Conservation (phyloP, 2,888 invertebrate species). For the Dicyrtomina minuta region DNA sequence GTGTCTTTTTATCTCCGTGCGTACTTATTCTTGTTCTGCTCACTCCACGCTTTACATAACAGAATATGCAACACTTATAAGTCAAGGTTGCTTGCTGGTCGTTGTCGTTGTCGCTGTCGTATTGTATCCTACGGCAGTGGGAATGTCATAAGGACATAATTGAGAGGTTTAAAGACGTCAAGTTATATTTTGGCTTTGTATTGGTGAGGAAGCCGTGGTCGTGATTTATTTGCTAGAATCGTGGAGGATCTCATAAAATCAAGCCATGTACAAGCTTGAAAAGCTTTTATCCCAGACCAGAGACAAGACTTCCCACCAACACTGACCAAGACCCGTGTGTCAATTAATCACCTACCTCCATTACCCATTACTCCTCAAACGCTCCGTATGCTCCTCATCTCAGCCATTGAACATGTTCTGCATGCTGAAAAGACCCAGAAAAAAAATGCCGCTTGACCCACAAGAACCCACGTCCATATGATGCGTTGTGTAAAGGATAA, state of each 20-base stretch:
- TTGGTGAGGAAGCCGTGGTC: slow-evolving; percentile 14
- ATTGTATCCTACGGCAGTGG: too few species aligned
- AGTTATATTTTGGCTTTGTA: slow-evolving; percentile 23
- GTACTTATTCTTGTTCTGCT: too few species aligned
- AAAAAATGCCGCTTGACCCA: neutral
- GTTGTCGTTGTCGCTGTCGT: too few species aligned
- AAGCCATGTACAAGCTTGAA: slow-evolving; percentile 26
- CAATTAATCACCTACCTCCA: slow-evolving; percentile 31
- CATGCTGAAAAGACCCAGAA: slow-evolving; percentile 8
- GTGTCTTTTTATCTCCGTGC: too few species aligned
- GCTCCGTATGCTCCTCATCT: too few species aligned
- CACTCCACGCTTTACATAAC: too few species aligned
- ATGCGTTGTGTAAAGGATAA: too few species aligned
- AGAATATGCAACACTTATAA: too few species aligned
- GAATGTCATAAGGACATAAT: slow-evolving; percentile 6
- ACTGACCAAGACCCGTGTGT: slow-evolving; percentile 17
- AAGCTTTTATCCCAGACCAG: slow-evolving; percentile 29
- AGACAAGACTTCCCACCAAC: slow-evolving; percentile 32
- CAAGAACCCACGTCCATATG: neutral
- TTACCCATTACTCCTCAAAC: too few species aligned
- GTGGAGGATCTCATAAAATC: slow-evolving; percentile 33
- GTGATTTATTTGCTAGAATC: slow-evolving; percentile 31
- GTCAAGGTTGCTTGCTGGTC: too few species aligned
- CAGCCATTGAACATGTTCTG: slow-evolving; percentile 18
- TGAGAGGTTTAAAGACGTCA: slow-evolving; percentile 25